Evolutionary conservation across 2,797 vertebrate genomes (phyloP), one percentile per base, ranked within the genome.

Genomic region (Tragelaphus oryx): DNA sequence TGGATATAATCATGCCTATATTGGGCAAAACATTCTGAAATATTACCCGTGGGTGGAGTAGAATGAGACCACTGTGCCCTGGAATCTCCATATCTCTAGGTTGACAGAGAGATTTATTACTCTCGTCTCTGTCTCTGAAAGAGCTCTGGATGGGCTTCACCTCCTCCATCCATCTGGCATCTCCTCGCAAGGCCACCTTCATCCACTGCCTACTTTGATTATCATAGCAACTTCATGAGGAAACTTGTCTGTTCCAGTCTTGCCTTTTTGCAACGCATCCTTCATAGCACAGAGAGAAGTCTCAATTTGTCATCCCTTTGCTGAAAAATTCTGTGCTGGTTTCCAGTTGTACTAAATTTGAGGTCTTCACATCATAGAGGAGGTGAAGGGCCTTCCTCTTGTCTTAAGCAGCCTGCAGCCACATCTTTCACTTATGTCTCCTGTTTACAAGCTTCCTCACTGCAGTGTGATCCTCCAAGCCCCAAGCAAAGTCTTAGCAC

Each of bases 351-450:
- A 14, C 4, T 24, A 52, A 52, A 10, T 13, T 6, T 79, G 48
- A 3, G 50, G 50, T 6, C 50, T 20, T 54, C 18, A 14, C 1
- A 78, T 8, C 11, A 37, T 0, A 54, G 2, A 24, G 48, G 30
- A 8, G 12, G n/a, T 54, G 50, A 80, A 33, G 6, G 26, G 3
- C 12, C 11, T 37, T 54, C 5, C 48, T 9, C 33, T 80, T 33
- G 4, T 60, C 52, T 26, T 44, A 24, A 26, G 37, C n/a, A 37
- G 13, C 7, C 9, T 50, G 2, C 2, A 41, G 8, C 4, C 8
- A 20, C 8, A 3, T n/a, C 16, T 24, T 2, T 46, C 24, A 3
- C 7, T 28, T n/a, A 12, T 26, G 16, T 5, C 3, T 14, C n/a
- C 13, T 60, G 20, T 8, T 6, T 44, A 0, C 2, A 12, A 13